Base-by-base conservation (phyloP, 2,888 invertebrate species). In the Thera obeliscata region DNA sequence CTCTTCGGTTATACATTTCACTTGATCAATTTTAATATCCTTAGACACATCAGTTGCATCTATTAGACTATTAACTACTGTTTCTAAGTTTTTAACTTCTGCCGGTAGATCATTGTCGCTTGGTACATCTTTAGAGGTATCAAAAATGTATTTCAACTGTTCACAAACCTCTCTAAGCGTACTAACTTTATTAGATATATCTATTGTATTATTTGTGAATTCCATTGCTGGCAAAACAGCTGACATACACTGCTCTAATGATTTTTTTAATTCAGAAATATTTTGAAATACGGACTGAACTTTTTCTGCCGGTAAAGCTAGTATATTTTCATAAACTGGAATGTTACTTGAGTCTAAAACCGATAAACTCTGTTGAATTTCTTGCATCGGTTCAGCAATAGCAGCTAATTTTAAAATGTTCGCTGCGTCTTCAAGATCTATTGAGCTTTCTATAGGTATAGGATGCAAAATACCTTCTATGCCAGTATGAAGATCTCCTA, bases 391-490 rank as follows among this genome's bases (percentile, higher is more conserved):
- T 61, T 89, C 85, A 38, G 89, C 89, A 66, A 94, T 85, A 11
- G 81, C 81, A 57, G 79, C 75, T 59, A 93, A 76, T 75, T 88
- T 87, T 5, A 84, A 77, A 12, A 85, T 75, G 67, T 84, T 83
- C 2, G 82, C 66, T 38, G 79, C 67, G 67, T 81, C 78, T 0
- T 64, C 9, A 22, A 87, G 66, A 38, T 88, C 85, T 65, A 84
- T 78, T 8, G 88, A 80, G 43, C 81, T 78, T 73, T 94, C 93
- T 64, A 91, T 77, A 1, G 84, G 69, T 9, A 88, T 74, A 50
- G 93, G 90, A 72, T 94, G 90, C 63, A 91, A 73, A 66, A 89
- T 82, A 73, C 84, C 84, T 82, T 89, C 85, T 59, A 93, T 85
- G 36, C 84, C 86, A 68, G 79, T 74, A 74, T 88, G 80, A 46